Evolutionary conservation across 2,113 vertebrate species (phyloP).

Genomic region (Chroicocephalus ridibundus): DNA sequence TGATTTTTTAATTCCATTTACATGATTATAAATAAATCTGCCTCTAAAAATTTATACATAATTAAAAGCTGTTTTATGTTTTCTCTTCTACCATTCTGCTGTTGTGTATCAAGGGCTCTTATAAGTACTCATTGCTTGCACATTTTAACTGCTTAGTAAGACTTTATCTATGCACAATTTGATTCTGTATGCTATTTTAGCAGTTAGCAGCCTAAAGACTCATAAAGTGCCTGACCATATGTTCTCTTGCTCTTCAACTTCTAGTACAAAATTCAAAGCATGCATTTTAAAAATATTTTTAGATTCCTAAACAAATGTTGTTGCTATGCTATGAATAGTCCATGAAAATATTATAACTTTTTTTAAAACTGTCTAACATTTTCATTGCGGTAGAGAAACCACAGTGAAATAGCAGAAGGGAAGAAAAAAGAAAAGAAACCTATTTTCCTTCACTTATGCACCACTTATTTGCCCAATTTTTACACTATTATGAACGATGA

Average conservation of each 20-base stretch:
- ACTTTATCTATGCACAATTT: slow-evolving; percentile 29
- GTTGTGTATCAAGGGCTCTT: background rate
- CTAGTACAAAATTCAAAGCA: slow-evolving; percentile 63
- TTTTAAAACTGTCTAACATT: slow-evolving; percentile 18
- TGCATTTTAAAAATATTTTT: slow-evolving; percentile 64
- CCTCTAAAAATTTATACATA: slow-evolving; percentile 37
- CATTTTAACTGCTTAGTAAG: slow-evolving; percentile 48
- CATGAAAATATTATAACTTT: slow-evolving; percentile 27
- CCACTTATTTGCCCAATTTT: background rate
- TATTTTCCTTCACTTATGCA: background rate
- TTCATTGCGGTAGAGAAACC: slow-evolving; percentile 10
- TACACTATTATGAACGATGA: background rate
- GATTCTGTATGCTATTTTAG: slow-evolving; percentile 19
- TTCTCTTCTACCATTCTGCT: slow-evolving; percentile 30
- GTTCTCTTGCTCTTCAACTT: slow-evolving; percentile 43
- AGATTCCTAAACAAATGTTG: slow-evolving; percentile 62
- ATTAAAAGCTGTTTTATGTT: background rate
- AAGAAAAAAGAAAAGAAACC: background rate
- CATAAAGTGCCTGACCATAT: slow-evolving; percentile 61
- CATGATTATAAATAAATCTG: slow-evolving; percentile 14
- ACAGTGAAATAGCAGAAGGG: background rate
- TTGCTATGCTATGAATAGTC: slow-evolving; percentile 42
- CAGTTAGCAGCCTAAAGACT: slow-evolving; percentile 33
- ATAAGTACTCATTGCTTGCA: background rate
- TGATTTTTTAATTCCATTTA: slow-evolving; percentile 18